Percentiles rank a stretch among this genome's conserved stretches.
Evolutionary conservation across 2,888 invertebrate species (phyloP).

Genomic region (Calameuta pallipes): DNA sequence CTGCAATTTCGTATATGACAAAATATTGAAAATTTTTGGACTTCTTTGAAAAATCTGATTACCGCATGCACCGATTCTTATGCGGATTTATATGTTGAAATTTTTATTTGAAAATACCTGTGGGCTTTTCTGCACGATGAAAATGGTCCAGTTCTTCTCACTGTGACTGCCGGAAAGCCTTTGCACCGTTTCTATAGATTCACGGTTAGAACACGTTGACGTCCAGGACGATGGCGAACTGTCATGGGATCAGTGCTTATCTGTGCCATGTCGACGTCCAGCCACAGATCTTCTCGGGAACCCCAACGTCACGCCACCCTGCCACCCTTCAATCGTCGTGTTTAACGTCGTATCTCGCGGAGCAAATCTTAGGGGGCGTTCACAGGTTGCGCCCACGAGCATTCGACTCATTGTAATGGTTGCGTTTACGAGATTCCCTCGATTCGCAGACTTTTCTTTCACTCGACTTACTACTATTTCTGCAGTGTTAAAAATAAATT

Average conservation of each 20-base stretch:
- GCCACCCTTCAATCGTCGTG: conserved; percentile 17
- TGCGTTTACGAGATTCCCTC: conserved; percentile 17
- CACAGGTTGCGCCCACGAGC: background rate
- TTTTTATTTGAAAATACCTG: background rate
- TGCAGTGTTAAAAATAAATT: background rate
- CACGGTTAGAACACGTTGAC: background rate
- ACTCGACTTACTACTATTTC: background rate
- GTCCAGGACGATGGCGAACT: conserved; percentile 14
- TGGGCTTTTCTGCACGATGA: background rate
- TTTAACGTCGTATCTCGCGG: conserved; percentile 30
- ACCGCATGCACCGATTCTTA: background rate
- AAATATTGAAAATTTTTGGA: background rate
- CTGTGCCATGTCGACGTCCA: conserved; percentile 45
- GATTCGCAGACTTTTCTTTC: background rate
- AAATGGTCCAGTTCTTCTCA: background rate
- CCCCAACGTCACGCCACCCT: conserved; percentile 8
- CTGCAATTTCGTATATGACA: too few species aligned
- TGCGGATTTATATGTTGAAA: background rate
- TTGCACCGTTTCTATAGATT: background rate
- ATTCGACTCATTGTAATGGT: conserved; percentile 13
- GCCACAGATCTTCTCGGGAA: conserved; percentile 21
- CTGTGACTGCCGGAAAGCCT: background rate
- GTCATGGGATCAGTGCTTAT: conserved; percentile 43
- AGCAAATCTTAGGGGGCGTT: conserved; percentile 25
- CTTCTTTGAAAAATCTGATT: background rate